A percentile compares a stretch with the other conserved stretches of the same genome.
phyloP scores from a whole-genome alignment of 35 echinoderm and acorn worm species.

The Stichopus chloronotus region DNA sequence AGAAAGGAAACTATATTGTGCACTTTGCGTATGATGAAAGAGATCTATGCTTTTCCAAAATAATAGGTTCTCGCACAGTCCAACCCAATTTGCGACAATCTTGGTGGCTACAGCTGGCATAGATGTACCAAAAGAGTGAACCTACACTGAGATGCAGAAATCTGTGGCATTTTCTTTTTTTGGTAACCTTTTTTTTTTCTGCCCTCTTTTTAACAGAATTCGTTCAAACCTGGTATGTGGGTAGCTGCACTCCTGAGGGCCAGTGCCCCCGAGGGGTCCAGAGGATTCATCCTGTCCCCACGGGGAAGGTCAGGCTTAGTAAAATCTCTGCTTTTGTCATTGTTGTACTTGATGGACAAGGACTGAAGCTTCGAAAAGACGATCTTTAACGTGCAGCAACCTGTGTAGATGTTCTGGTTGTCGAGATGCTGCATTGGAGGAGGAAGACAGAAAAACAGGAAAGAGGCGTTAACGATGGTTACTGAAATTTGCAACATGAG shows the following conservation, averaged over 20 bases:
- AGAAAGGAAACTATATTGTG: no score
- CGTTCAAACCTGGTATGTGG: constrained; percentile 12
- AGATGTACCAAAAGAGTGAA: no score
- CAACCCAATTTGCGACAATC: no score
- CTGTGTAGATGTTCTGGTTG: constrained; percentile 97
- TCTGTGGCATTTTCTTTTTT: no score
- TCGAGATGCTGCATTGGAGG: constrained; percentile 72
- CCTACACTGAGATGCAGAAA: no score
- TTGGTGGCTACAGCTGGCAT: no score
- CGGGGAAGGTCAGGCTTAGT: constrained; percentile 85
- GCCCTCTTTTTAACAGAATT: background rate
- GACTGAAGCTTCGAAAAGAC: constrained; percentile 90
- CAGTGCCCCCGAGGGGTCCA: constrained; percentile 47
- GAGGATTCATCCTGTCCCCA: constrained; percentile 62
- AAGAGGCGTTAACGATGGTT: background rate
- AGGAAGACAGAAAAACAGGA: background rate
- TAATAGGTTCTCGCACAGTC: no score
- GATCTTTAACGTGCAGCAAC: constrained; percentile 88
- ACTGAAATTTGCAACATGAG: background rate
- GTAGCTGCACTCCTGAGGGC: constrained; percentile 8
- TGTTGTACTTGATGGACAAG: constrained; percentile 96
- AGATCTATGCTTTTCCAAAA: no score
- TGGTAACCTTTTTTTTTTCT: no score
- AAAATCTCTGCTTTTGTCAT: constrained; percentile 98
- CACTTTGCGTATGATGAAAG: no score